Evolutionary conservation across 2,888 invertebrate species (phyloP).

Genomic region (Suillia variegata): DNA sequence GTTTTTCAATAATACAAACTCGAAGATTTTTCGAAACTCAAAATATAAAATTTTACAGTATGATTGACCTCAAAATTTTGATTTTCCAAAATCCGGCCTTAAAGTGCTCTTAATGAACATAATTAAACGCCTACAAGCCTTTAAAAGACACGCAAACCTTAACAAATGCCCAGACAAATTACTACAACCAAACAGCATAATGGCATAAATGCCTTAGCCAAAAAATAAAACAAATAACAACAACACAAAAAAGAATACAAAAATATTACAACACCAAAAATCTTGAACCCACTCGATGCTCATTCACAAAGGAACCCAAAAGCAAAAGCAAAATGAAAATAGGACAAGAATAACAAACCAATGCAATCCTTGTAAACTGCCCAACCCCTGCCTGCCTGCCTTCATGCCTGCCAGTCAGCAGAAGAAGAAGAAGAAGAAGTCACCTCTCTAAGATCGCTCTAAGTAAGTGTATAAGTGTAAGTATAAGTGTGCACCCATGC

Average conservation of each 20-base stretch:
- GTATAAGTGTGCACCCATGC: not conserved
- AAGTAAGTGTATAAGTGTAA: no score
- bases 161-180: slow-evolving; percentile 32
- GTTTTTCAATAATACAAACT: no score
- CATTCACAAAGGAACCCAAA: slow-evolving; percentile 28
- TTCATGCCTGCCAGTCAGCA: no score
- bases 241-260: slow-evolving; percentile 9
- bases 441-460: not conserved
- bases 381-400: not conserved
- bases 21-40: no score
- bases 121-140: not conserved
- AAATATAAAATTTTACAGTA: no score
- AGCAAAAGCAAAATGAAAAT: slow-evolving; percentile 22
- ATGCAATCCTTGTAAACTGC: not conserved
- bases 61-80: no score
- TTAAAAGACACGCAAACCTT: not conserved
- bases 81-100: no score
- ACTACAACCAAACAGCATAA: not conserved
- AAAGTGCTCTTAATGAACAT: no score
- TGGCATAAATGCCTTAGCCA: no score
- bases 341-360: no score
- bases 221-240: no score
- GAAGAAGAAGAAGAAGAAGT: no score
- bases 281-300: slow-evolving; percentile 30
- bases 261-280: slow-evolving; percentile 42